Percentiles rank a stretch among this genome's conserved stretches.
These are phyloP conservation scores for Chelonia mydas DNA, from an alignment of 2,797 vertebrate species.

Conservation along the genomic window DNA sequence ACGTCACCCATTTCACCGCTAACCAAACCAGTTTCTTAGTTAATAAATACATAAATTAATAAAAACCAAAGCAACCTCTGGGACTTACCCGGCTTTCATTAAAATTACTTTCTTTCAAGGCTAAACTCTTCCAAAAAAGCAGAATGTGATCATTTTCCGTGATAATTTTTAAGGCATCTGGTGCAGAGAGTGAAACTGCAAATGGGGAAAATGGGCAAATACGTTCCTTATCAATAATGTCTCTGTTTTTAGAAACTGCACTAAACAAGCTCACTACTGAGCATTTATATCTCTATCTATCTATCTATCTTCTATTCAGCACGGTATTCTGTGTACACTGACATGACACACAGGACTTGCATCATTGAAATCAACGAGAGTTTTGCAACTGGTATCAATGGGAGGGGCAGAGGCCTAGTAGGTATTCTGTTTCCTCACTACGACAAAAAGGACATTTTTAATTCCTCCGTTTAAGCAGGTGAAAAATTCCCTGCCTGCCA, in stretches of 20 bases:
- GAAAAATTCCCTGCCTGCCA: accelerated
- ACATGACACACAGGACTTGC: background rate
- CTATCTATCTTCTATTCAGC: background rate
- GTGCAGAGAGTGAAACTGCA: conserved; percentile 90
- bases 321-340: background rate
- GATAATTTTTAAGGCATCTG: conserved; percentile 95
- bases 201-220: background rate
- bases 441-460: background rate
- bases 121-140: conserved; percentile 97
- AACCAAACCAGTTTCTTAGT: background rate
- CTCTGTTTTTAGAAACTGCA: background rate
- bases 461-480: background rate
- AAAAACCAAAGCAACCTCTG: no score
- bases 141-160: conserved; percentile 93
- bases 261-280: accelerated
- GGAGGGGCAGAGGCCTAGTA: accelerated
- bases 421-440: no score
- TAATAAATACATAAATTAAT: background rate
- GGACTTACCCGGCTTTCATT: conserved; percentile 93
- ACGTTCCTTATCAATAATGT: background rate
- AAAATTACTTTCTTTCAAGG: conserved; percentile 91
- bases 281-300: accelerated
- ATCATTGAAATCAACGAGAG: background rate
- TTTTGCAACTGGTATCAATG: background rate
- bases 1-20: background rate